Base-by-base conservation (phyloP, 1,140 invertebrate genomes). In the Steinernema feltiae region DNA sequence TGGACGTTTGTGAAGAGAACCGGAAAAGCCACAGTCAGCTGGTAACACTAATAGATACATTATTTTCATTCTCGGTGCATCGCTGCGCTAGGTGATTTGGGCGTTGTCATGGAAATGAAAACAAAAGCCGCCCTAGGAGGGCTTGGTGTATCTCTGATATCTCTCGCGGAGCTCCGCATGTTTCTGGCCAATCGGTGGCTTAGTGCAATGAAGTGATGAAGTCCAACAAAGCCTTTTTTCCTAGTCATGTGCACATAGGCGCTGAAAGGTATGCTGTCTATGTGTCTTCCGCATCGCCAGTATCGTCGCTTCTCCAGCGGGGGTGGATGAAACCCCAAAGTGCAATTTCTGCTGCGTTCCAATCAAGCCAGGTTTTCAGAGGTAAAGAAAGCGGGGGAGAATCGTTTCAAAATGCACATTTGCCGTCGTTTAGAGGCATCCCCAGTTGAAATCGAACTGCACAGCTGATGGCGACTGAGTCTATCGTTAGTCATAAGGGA, bases 101-200 rank as follows among this genome's bases (percentile, higher is more conserved):
- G 24, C 53, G 53, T 63, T 63, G 53, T 63, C 53, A 63, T 63
- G 53, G 53, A 63, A 63, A 63, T 63, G 53, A 63, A 63, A 27
- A 63, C 53, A 63, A 63, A 63, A 63, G 53, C 53, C 7, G 12
- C 53, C 53, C 24, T 63, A 21, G 7, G n/a, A n/a, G n/a, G n/a
- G n/a, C n/a, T 7, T 63, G 24, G 12, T 27, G 24, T 21, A 63
- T 63, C 7, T 63, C 53, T 63, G 2, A 12, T 27, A 46, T 46
- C 12, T 41, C 35, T 18, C 35, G 18, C 35, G 18, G 7, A 41
- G 35, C 35, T 63, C 53, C 24, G 7, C 24, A 63, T 63, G 24
- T 17, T 63, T 63, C 53, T 15, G 53, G 53, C 53, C 15, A 21
- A 63, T 63, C 53, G 53, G 53, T 63, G 7, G 53, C 53, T 63